Base-by-base conservation (phyloP, 1,140 invertebrate species). In the Diabrotica virgifera region DNA sequence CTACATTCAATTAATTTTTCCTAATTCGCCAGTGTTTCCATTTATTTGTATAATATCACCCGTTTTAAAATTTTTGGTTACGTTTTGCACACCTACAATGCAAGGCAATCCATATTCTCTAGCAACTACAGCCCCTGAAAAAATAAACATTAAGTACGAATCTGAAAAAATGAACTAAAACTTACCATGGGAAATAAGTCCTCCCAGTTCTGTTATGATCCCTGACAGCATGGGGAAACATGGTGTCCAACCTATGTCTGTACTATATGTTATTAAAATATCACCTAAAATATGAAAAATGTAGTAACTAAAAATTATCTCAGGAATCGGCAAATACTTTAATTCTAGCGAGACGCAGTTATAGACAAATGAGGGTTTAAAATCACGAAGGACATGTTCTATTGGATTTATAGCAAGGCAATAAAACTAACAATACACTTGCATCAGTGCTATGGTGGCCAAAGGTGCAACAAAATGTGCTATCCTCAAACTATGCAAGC, bases 191-290 rank as follows among this genome's bases (percentile, higher is more conserved):
- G 91, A 94, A 66, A 95, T 87, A 0, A 94, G 82, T 52, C 93
- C 92, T 13, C 92, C 93, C 6, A 94, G 80, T 79, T 95, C 93
- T 0, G 92, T 95, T 5, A 93, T 88, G 10, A 95, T 84, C 12
- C 92, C 93, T 2, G 83, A 79, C 5, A 95, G 77, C 6, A 95
- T 81, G 0, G 92, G 91, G 74, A 95, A 95, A 76, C 93, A 94
- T 0, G 92, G 92, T 12, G 89, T 89, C 93, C 93, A 95, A 11
- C 89, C 92, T 63, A 95, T 90, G 74, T 95, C 92, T 0, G 92
- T 95, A 13, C 85, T 85, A 62, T 84, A 81, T 0, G 92, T 93
- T 63, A 95, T 88, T 52, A 95, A 79, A 67, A 95, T 86, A 74
- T 95, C 92, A 3, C 90, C 90, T 72, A 14, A 52, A 70, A 71